Base-by-base conservation (phyloP, 1,140 invertebrate genomes). In the Drosophila lowei region DNA sequence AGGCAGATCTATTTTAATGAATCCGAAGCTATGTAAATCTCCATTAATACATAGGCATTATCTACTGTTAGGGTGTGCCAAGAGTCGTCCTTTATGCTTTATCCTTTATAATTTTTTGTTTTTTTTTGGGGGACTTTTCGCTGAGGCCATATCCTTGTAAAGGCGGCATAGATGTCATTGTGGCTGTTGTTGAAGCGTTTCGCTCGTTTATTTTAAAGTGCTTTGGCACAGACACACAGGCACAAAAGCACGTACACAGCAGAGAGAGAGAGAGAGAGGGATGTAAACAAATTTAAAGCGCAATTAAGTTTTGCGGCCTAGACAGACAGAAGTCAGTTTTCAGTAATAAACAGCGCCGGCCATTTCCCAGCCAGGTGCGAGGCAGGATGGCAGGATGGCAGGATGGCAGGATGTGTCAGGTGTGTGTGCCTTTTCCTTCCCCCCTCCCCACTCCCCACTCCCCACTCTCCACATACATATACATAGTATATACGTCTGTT, bases 231-330 rank as follows among this genome's bases (percentile, higher is more conserved):
- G n/a, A n/a, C n/a, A n/a, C n/a, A n/a, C n/a, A n/a, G n/a, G n/a
- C n/a, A n/a, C n/a, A n/a, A n/a, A 15, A 56, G 49, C 49, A 23
- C 46, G 28, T 38, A 21, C 18, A 25, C 30, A 4, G 15, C 18
- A 38, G 4, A 30, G 42, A 4, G n/a, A n/a, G 11, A 50, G 70
- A 25, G 30, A 21, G 21, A 8, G 41, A 5, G 23, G 16, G 21
- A 7, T 15, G 30, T 11, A 64, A 48, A 56, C 53, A 62, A 73
- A 73, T 73, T 73, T 73, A 73, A 74, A 75, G 71, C 61, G 71
- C 72, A 75, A 75, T 75, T 75, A 75, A 75, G 54, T 75, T 75
- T 75, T 75, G 72, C 49, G 72, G 70, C 61, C 58, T 74, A 65
- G 72, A 65, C 72, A 65, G 68, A 72, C 50, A 63, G 57, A 72